phyloP scores from a whole-genome alignment of 2,888 invertebrate species.

The Agrypnus murinus region DNA sequence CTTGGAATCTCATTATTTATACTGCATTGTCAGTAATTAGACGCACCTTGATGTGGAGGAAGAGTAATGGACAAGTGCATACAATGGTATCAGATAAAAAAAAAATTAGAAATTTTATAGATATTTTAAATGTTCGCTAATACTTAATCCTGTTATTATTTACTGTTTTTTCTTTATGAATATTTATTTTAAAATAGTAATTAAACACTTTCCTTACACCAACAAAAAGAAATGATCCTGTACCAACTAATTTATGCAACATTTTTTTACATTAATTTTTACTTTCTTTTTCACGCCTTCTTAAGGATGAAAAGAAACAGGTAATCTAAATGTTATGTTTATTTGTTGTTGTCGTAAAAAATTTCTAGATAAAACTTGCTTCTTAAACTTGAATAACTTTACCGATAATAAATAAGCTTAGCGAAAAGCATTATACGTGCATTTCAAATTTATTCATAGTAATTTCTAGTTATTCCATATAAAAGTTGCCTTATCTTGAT shows the following conservation, averaged over 20 bases:
- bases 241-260: not conserved
- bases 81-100: no score
- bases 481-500: constrained; percentile 31
- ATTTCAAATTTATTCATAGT: not conserved
- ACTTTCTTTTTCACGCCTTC: constrained; percentile 40
- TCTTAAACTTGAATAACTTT: no score
- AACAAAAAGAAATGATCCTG: constrained; percentile 16
- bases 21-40: not conserved
- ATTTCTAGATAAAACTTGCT: no score
- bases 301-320: constrained; percentile 47
- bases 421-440: no score
- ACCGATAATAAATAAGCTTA: no score
- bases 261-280: constrained; percentile 17
- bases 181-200: not conserved
- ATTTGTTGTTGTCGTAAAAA: no score
- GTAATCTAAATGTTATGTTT: no score
- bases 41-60: constrained; percentile 3
- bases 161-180: not conserved
- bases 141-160: not conserved
- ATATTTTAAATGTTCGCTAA: not conserved
- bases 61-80: constrained; percentile 12
- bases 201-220: constrained; percentile 3
- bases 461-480: not conserved
- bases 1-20: no score
- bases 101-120: constrained; percentile 2